Evolutionary conservation across 1,140 invertebrate species (phyloP).

Genomic region (Metopolophium dirhodum): DNA sequence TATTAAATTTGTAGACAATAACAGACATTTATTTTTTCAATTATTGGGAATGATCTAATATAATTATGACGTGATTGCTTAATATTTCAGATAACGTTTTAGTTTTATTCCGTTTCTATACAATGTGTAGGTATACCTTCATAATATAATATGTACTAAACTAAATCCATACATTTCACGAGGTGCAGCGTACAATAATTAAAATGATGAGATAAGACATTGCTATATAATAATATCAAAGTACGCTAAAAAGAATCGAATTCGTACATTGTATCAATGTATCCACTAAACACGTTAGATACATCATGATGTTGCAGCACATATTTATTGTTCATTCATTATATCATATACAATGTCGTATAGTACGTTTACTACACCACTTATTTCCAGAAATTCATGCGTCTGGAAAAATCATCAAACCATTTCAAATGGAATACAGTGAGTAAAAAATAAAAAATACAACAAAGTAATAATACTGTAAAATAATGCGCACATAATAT

Average conservation of each 20-base stretch:
- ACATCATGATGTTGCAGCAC: not conserved
- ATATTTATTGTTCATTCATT: not conserved
- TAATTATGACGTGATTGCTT: not conserved
- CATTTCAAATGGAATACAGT: not conserved
- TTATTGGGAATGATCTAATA: not conserved
- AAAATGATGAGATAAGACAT: not conserved
- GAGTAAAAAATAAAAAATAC: conserved; percentile 10
- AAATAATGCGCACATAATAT: not conserved
- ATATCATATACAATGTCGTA: not conserved
- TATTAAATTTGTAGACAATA: not conserved
- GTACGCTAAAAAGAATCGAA: not conserved
- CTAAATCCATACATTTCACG: not conserved
- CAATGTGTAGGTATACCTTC: not conserved
- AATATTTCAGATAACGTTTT: not conserved
- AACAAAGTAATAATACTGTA: not conserved
- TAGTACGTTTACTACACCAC: conserved; percentile 8
- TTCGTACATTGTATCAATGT: not conserved
- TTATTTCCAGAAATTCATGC: not conserved
- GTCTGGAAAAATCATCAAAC: conserved; percentile 6
- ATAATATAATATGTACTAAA: not conserved
- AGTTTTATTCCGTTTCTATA: not conserved
- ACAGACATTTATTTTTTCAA: not conserved
- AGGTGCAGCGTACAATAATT: not conserved
- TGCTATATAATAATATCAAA: not conserved
- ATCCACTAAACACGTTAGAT: not conserved